Conservation (phyloP, 2,888 invertebrate species). For the Lasius platythorax region DNA sequence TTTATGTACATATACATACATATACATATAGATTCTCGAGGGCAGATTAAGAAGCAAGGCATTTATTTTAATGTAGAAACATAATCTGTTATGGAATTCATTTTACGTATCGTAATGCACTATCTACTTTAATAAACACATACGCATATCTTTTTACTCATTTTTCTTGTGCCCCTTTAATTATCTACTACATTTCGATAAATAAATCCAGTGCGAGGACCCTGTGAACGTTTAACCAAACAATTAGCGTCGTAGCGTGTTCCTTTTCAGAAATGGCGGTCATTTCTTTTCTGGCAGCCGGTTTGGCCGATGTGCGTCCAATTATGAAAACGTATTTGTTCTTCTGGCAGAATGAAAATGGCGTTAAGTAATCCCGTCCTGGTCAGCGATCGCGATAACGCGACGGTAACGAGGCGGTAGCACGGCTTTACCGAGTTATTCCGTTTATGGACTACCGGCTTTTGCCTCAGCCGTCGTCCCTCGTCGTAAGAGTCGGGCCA, state of each 20-base stretch:
- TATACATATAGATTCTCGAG: not conserved
- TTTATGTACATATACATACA: not conserved
- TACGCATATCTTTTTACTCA: not conserved
- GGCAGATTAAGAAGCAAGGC: slow-evolving; percentile 16
- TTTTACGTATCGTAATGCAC: not conserved
- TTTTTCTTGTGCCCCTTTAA: not conserved
- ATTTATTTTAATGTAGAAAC: not conserved
- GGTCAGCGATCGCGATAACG: slow-evolving; percentile 64
- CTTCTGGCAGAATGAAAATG: slow-evolving; percentile 56
- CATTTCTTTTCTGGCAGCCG: slow-evolving; percentile 5
- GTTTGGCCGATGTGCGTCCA: slow-evolving; percentile 30
- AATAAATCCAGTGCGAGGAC: slow-evolving; percentile 27
- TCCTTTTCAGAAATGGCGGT: slow-evolving; percentile 8
- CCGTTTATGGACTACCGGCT: slow-evolving; percentile 68
- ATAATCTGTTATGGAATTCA: not conserved
- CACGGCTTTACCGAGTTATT: slow-evolving; percentile 68
- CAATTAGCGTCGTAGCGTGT: slow-evolving; percentile 37
- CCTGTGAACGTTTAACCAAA: slow-evolving; percentile 16
- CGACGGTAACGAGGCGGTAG: slow-evolving; percentile 69
- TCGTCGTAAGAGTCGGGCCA: slow-evolving; percentile 58
- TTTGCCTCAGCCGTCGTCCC: slow-evolving; percentile 47
- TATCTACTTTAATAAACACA: not conserved
- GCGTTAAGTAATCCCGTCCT: slow-evolving; percentile 65
- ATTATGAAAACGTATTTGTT: slow-evolving; percentile 60
- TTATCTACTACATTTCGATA: slow-evolving; percentile 22